Conservation (phyloP, 2,797 vertebrate species). For the Sorex maritimensis region DNA sequence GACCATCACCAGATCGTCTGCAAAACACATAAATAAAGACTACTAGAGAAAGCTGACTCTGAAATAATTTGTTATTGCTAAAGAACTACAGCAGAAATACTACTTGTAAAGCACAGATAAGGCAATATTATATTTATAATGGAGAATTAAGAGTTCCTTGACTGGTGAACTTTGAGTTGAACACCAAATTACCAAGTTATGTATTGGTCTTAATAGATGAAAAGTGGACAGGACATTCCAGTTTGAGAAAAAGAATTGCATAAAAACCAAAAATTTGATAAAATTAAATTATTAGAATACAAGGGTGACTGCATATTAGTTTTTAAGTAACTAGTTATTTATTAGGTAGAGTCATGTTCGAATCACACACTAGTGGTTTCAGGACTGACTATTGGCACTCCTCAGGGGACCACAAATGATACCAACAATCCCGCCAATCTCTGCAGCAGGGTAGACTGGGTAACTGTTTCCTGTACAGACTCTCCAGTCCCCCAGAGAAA, state of each 20-base stretch:
- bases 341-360: too few relatives aligned
- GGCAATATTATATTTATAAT: conserved; percentile 8
- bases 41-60: neutral
- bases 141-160: neutral
- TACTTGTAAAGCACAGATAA: neutral
- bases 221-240: neutral
- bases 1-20: neutral
- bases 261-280: too few relatives aligned
- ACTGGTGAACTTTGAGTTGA: conserved; percentile 10
- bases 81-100: neutral
- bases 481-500: too few relatives aligned
- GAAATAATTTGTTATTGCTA: neutral
- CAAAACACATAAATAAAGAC: neutral
- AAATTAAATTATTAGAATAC: too few relatives aligned
- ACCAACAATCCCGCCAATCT: too few relatives aligned
- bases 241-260: neutral
- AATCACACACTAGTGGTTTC: too few relatives aligned
- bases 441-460: too few relatives aligned
- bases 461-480: too few relatives aligned
- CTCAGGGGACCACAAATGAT: too few relatives aligned
- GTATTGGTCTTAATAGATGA: neutral
- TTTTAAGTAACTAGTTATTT: too few relatives aligned
- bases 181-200: neutral
- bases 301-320: too few relatives aligned
- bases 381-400: too few relatives aligned